phyloP scores from a whole-genome alignment of 2,113 vertebrate genomes.

The Pitta sordida region DNA sequence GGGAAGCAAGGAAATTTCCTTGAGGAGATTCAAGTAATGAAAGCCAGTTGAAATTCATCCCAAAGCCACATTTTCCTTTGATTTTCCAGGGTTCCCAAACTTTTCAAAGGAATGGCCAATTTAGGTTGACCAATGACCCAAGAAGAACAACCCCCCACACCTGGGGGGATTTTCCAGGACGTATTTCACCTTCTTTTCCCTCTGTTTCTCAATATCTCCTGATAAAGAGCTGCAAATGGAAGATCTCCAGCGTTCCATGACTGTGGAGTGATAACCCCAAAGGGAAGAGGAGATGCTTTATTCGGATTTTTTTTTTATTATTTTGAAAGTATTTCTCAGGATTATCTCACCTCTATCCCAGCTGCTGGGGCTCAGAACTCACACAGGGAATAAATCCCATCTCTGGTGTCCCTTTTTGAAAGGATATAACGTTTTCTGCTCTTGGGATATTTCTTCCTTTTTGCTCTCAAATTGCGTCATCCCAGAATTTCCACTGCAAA shows the following conservation, averaged over 20 bases:
- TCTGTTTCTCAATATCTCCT: neutral
- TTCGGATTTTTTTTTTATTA: neutral
- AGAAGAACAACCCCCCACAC: neutral
- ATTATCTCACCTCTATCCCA: neutral
- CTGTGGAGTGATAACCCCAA: fast-evolving
- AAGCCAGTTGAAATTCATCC: neutral
- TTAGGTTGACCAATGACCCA: neutral
- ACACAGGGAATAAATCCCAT: conserved; percentile 46
- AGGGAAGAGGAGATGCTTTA: neutral
- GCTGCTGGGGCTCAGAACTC: neutral
- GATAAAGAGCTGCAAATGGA: neutral
- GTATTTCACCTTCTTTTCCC: neutral
- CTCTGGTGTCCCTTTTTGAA: conserved; percentile 32
- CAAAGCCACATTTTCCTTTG: neutral
- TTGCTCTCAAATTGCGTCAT: neutral
- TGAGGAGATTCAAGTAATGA: too few relatives aligned
- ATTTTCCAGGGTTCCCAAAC: neutral
- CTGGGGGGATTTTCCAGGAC: neutral
- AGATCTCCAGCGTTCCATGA: neutral
- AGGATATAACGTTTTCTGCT: conserved; percentile 53
- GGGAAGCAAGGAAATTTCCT: neutral
- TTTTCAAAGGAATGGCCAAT: neutral
- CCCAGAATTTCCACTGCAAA: neutral
- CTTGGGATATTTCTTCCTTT: conserved; percentile 59
- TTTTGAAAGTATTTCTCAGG: neutral